A percentile compares a stretch with the other conserved stretches of the same genome.
phyloP scores from a whole-genome alignment of 2,888 invertebrate species.

The Lasioglossum morio region DNA sequence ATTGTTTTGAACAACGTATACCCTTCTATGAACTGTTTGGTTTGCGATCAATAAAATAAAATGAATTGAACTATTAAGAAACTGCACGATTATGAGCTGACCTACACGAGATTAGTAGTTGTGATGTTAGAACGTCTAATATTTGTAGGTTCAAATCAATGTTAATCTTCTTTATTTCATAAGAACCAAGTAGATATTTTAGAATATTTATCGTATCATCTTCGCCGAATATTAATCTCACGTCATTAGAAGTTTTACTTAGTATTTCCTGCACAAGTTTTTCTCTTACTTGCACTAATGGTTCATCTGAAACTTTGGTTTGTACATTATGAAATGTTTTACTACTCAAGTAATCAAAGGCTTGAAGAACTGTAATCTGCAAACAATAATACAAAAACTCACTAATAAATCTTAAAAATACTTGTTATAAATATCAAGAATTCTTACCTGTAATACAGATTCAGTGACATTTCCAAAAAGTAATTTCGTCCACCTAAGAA shows the following conservation, averaged over 20 bases:
- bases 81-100: slow-evolving; percentile 60
- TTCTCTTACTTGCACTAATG: slow-evolving; percentile 65
- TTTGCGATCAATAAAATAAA: slow-evolving; percentile 12
- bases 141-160: slow-evolving; percentile 85
- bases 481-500: slow-evolving; percentile 85
- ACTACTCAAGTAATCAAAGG: slow-evolving; percentile 60
- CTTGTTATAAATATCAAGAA: background rate
- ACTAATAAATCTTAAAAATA: background rate
- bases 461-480: slow-evolving; percentile 84
- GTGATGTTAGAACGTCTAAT: slow-evolving; percentile 83
- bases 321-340: slow-evolving; percentile 60
- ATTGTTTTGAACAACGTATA: slow-evolving; percentile 19
- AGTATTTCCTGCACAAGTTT: slow-evolving; percentile 70
- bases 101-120: slow-evolving; percentile 77
- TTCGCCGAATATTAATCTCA: slow-evolving; percentile 82
- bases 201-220: slow-evolving; percentile 81
- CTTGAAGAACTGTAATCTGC: slow-evolving; percentile 69
- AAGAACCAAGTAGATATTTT: slow-evolving; percentile 83
- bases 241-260: slow-evolving; percentile 63
- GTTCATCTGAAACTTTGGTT: slow-evolving; percentile 68
- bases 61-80: slow-evolving; percentile 40
- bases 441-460: slow-evolving; percentile 75
- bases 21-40: slow-evolving; percentile 22
- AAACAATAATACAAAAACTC: slow-evolving; percentile 36
- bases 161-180: slow-evolving; percentile 85